Percentiles rank a stretch among this genome's conserved stretches.
These are phyloP conservation scores for Syngnathus scovelli DNA, from an alignment of 2,113 vertebrate species.

Conservation along the genomic window DNA sequence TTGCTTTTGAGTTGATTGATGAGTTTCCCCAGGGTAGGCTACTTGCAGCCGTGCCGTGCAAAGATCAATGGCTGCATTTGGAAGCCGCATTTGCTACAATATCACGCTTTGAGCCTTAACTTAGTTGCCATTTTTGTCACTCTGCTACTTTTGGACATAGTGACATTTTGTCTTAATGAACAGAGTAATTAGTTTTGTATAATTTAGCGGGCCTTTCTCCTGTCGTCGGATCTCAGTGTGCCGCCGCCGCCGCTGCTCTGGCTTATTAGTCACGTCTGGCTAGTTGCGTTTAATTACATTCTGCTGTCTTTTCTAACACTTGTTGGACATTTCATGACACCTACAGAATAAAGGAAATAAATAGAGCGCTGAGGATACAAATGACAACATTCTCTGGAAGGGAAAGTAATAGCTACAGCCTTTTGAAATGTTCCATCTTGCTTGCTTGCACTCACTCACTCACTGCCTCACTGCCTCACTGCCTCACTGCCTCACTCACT, in stretches of 20 bases:
- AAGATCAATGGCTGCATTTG: conserved; percentile 50
- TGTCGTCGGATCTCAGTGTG: background rate
- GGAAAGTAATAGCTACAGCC: too few relatives aligned
- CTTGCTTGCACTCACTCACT: too few relatives aligned
- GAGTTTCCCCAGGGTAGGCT: conserved; percentile 36
- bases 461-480: too few relatives aligned
- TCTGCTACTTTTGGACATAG: conserved; percentile 29
- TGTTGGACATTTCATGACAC: too few relatives aligned
- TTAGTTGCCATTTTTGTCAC: conserved; percentile 11
- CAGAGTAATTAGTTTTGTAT: conserved; percentile 31
- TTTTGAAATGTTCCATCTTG: too few relatives aligned
- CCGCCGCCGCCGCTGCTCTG: conserved; percentile 17
- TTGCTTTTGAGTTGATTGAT: conserved; percentile 13
- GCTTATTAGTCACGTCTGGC: conserved; percentile 15
- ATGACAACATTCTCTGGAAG: too few relatives aligned
- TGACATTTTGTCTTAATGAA: conserved; percentile 38
- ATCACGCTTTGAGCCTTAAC: background rate
- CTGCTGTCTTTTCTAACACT: conserved; percentile 18
- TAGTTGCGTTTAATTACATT: conserved; percentile 32
- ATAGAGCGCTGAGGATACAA: too few relatives aligned
- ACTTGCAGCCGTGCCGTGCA: conserved; percentile 1
- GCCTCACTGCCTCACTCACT: too few relatives aligned
- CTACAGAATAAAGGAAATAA: too few relatives aligned
- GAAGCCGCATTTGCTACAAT: conserved; percentile 37
- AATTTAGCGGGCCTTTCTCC: background rate